Evolutionary conservation across 1,140 invertebrate species (phyloP), one percentile per base, ranked within the genome.

Genomic region (Conus betulinus): DNA sequence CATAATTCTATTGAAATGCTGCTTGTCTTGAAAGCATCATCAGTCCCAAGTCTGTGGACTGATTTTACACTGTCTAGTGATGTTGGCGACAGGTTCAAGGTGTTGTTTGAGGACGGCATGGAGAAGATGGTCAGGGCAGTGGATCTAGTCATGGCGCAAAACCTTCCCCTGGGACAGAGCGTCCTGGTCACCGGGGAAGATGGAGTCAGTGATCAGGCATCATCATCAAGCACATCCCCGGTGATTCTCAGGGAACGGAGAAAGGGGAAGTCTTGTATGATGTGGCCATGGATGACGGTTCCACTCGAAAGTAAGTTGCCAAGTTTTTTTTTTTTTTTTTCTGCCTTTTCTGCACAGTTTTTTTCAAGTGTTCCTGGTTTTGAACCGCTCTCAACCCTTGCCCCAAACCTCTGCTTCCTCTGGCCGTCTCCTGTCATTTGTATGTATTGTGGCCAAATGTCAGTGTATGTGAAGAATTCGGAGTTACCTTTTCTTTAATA

Each of bases 51-150:
- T 39, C 39, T 39, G 39, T 67, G 55, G 20, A 25, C 11, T 39
- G 39, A 39, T 39, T 39, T 0, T 39, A 39, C 39, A 39, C 39
- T 39, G 79, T 39, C 39, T 8, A 83, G 52, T 88, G 71, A 27
- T 87, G 60, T 79, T 15, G 27, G 53, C 39, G 5, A 87, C 55
- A 90, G 89, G 60, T 88, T 81, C 84, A 20, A 85, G 79, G 85
- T 93, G 17, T 87, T 87, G 51, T 93, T 93, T 92, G 92, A 92
- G 89, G 93, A 94, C 88, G 93, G 93, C 17, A 91, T 92, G 84
- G 74, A 90, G 67, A 78, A 88, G 27, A 81, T 79, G 11, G 91
- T 92, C 6, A 90, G 90, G 63, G 86, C 87, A 1, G 53, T 60
- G 23, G 91, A 94, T 27, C 87, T 94, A 23, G 83, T 94, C 0